Conservation (phyloP, 2,888 invertebrate species). For the Standfussiana lucernea region DNA sequence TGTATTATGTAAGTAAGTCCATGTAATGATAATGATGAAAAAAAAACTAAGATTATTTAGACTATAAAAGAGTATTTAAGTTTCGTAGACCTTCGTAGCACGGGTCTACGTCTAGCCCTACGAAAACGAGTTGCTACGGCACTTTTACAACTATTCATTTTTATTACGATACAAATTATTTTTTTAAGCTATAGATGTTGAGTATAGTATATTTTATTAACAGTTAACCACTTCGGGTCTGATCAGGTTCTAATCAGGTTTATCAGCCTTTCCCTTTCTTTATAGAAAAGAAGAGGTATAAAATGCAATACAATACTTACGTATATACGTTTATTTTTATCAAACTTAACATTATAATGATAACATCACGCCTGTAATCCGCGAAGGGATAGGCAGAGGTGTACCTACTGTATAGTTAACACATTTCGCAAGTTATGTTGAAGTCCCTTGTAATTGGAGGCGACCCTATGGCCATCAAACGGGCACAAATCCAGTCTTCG, state of each 20-base stretch:
- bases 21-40: no score
- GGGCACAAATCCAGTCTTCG: neutral
- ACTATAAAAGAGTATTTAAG: neutral
- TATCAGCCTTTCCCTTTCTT: neutral
- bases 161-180: neutral
- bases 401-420: neutral
- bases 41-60: no score
- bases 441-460: neutral
- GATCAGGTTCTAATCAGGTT: neutral
- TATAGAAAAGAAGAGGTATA: neutral
- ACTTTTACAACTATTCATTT: neutral
- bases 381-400: neutral
- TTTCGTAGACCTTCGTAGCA: conserved; percentile 48
- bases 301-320: no score
- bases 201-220: neutral
- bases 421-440: neutral
- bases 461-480: neutral
- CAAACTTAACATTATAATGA: neutral
- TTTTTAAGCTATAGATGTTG: neutral
- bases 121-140: conserved; percentile 25
- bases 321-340: no score
- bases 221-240: neutral
- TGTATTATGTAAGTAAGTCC: no score
- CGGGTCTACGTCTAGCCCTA: conserved; percentile 43
- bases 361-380: neutral